Evolutionary conservation across 2,113 vertebrate species (phyloP), one percentile per base, ranked within the genome.

Genomic region (Nycticebus coucang): DNA sequence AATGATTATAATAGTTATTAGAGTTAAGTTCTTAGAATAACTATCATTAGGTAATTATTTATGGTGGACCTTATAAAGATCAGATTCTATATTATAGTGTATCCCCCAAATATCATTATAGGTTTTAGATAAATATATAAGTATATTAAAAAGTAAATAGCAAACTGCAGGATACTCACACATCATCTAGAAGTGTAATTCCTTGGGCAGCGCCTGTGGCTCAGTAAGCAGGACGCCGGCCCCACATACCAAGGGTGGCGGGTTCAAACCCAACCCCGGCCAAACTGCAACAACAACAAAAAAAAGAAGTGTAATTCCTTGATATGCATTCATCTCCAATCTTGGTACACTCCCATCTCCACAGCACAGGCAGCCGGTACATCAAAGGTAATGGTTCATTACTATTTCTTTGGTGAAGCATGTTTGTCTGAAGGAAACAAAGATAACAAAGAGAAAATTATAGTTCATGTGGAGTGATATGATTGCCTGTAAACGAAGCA

Each of bases 371-470:
- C 92, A 81, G 87, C 87, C 2, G 0, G 45, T 64, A 37, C 88
- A 88, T 75, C 93, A 62, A 74, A 89, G 77, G 92, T 79, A 96
- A 94, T 41, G 77, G 75, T 53, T 97, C 93, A 83, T 97, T 96
- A 93, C 92, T 94, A 80, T 81, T 94, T 97, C 85, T 92, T 92
- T 92, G 45, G 79, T 92, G 90, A 96, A 75, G 90, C 57, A 24
- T 88, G 92, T 96, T 95, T 92, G 81, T 93, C 85, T 96, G 85
- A 95, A 96, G 94, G 88, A 95, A 93, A 85, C 59, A 80, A 89
- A 95, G 88, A 95, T 93, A 97, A 93, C 95, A 97, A 96, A 94
- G 92, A 89, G 95, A 90, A 96, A 97, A 95, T 97, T 95, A 93
- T 28, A 93, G 94, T 95, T 95, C 94, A 59, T 91, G 92, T 68